Percentiles rank a stretch among this genome's conserved stretches.
These are phyloP conservation scores for Macrochelys suwanniensis DNA, from an alignment of 2,797 vertebrate species.

Conservation along the genomic window DNA sequence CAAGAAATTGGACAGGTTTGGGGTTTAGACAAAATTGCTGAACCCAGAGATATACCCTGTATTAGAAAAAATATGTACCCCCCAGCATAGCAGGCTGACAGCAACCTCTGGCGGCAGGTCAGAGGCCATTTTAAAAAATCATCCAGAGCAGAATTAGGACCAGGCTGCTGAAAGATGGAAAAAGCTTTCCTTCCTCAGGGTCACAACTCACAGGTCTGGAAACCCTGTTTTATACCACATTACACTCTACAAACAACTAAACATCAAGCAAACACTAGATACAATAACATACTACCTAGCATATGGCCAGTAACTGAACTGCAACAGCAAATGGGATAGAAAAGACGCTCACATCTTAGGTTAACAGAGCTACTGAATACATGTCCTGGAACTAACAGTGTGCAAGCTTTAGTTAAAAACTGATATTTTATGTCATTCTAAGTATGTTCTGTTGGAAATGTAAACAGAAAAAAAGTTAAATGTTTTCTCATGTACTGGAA, in stretches of 20 bases:
- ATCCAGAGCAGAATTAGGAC: neutral
- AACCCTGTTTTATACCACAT: neutral
- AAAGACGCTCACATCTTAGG: too few species aligned
- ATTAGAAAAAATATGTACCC: neutral
- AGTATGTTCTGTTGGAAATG: neutral
- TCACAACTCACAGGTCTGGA: too few species aligned
- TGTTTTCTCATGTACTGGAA: too few species aligned
- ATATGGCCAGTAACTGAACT: too few species aligned
- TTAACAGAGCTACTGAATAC: too few species aligned
- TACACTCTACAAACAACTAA: neutral
- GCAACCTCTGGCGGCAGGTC: neutral
- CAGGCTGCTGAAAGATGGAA: neutral
- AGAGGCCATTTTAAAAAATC: neutral
- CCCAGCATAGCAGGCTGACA: neutral
- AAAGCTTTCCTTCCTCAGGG: too few species aligned
- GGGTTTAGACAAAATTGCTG: neutral
- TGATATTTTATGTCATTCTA: neutral
- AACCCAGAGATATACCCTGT: neutral
- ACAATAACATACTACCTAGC: neutral
- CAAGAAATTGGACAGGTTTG: neutral
- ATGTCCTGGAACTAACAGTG: too few species aligned
- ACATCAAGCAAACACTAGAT: neutral
- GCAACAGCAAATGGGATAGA: too few species aligned
- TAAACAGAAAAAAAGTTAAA: neutral
- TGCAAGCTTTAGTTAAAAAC: neutral